Base-by-base conservation (phyloP, 2,797 vertebrate genomes). In the Lindbergichthys nudifrons region DNA sequence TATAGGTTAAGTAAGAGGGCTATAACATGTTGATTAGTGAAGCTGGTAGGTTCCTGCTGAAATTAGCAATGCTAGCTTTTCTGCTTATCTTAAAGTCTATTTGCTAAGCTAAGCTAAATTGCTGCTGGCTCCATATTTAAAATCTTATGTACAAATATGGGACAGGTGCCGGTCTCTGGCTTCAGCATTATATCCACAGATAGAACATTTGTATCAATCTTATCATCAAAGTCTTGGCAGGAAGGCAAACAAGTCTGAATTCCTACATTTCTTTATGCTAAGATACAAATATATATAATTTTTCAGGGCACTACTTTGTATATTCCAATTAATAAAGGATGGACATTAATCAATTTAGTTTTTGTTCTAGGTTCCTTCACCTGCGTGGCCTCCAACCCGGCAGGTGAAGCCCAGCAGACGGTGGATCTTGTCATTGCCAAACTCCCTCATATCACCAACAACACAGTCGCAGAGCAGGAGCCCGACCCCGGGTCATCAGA, bases 351-450 rank as follows among this genome's bases (percentile, higher is more conserved):
- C 14, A 10, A 9, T 32, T 75, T 54, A 39, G 1, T 63, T 61
- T 72, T 21, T 77, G 53, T 67, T 84, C 10, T 95, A n/a, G 98
- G 98, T 62, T 96, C 96, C 42, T 99, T 99, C 88, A 97, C 96
- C 80, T 99, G 98, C 65, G 98, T 99, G 71, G 97, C 98, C 53
- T 99, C 98, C 72, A 99, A 99, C 78, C 97, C 98, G 0, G 97
- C 98, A 0, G 98, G 98, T 15, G 98, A 99, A 84, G 97, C 97
- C 64, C 98, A 98, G 19, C 96, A 98, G 90, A 96, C 84, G 0
- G 96, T 99, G 91, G 96, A 96, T 39, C 95, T 99, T 79, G 94
- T 97, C 85, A 99, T 99, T 53, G 95, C 97, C 73, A 99, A 99
- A 73, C 96, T 99, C 60, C 98, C 98, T 11, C 98, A 99, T 83